Conservation (phyloP, 2,888 invertebrate genomes). For the Altica lythri region DNA sequence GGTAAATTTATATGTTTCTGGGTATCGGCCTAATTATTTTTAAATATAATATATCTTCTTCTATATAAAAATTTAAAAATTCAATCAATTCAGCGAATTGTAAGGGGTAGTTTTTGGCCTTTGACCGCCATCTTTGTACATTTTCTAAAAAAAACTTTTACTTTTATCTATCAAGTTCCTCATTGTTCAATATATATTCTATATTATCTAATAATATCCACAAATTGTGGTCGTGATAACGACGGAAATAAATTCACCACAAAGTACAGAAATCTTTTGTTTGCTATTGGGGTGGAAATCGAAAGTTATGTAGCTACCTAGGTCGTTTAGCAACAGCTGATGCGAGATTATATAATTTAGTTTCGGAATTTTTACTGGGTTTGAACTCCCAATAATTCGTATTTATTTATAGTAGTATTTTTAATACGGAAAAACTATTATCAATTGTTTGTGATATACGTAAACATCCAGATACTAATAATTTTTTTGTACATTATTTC, state of each 20-base stretch:
- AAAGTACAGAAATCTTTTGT: conserved; percentile 14
- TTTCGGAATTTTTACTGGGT: conserved; percentile 11
- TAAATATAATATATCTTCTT: not conserved
- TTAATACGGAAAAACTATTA: not conserved
- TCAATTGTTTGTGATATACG: too few species aligned
- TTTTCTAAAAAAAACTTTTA: conserved; percentile 7
- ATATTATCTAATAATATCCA: conserved; percentile 4
- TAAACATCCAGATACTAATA: not conserved
- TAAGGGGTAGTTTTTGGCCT: conserved; percentile 23
- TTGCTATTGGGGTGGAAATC: conserved; percentile 23
- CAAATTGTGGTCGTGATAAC: not conserved
- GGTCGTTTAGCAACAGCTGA: conserved; percentile 24
- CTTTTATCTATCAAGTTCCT: not conserved
- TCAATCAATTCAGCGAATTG: not conserved
- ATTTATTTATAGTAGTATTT: conserved; percentile 8
- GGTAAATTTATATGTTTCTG: conserved; percentile 3
- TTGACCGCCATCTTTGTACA: conserved; percentile 23
- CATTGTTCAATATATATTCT: too few species aligned
- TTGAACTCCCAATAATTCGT: not conserved
- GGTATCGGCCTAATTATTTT: conserved; percentile 9
- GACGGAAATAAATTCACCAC: conserved; percentile 8
- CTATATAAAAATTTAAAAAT: not conserved
- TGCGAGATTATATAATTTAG: conserved; percentile 22
- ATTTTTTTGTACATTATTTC: too few species aligned
- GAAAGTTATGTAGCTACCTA: conserved; percentile 20